Evolutionary conservation across 1,140 invertebrate species (phyloP).

Genomic region (Drosophila albomicans): DNA sequence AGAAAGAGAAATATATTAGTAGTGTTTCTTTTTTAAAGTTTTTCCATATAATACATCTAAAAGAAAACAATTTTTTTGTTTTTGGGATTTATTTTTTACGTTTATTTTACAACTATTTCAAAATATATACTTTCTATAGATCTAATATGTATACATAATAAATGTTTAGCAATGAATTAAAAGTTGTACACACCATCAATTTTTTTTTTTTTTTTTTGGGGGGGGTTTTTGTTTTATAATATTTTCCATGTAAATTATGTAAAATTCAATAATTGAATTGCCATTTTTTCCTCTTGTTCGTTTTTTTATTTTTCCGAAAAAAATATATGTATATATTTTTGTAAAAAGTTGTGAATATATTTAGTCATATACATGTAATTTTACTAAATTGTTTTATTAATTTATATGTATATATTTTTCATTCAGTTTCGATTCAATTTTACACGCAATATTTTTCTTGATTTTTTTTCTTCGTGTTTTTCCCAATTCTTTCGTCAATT

Average conservation of each 20-base stretch:
- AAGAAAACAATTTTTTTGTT: conserved; percentile 23
- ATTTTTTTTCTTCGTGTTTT: conserved; percentile 13
- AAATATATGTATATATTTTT: conserved; percentile 53
- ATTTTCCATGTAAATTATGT: conserved; percentile 48
- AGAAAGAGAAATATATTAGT: conserved; percentile 70
- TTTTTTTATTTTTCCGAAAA: conserved; percentile 40
- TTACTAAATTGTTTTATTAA: conserved; percentile 50
- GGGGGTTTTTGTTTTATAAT: conserved; percentile 28
- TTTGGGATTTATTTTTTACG: conserved; percentile 62
- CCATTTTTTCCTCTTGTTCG: conserved; percentile 21
- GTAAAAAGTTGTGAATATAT: conserved; percentile 36
- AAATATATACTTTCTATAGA: conserved; percentile 74
- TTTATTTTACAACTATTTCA: conserved; percentile 75
- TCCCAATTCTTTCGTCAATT: conserved; percentile 26
- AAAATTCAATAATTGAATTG: conserved; percentile 42
- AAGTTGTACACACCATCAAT: conserved; percentile 61
- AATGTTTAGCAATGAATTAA: conserved; percentile 72
- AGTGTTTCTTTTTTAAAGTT: conserved; percentile 17
- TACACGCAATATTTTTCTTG: conserved; percentile 17
- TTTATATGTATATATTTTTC: conserved; percentile 32
- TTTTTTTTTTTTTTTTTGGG: conserved; percentile 1
- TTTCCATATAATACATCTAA: background rate
- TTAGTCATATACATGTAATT: conserved; percentile 65
- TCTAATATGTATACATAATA: conserved; percentile 62
- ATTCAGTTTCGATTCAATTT: conserved; percentile 23